These are phyloP conservation scores for Dendrocincla fuliginosa DNA, from an alignment of 2,797 vertebrate species.

Conservation along the genomic window DNA sequence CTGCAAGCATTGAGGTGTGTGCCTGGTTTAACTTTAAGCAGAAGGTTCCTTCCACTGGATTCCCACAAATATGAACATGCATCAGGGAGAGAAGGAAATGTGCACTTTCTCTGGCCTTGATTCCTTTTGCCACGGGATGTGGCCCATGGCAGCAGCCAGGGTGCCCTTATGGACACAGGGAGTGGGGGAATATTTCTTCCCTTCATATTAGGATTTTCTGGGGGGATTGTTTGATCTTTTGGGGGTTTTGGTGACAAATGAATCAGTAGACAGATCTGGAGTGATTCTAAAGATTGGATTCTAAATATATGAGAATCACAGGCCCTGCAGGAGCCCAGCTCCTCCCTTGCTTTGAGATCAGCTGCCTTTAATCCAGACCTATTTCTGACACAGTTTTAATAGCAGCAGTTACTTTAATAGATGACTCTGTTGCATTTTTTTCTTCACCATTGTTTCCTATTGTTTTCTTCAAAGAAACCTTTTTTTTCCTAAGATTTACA, in stretches of 20 bases:
- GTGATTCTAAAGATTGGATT: background rate
- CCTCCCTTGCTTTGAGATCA: background rate
- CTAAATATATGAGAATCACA: background rate
- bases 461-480: conserved; percentile 49
- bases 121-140: background rate
- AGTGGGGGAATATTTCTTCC: background rate
- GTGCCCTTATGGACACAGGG: background rate
- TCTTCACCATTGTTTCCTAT: conserved; percentile 9
- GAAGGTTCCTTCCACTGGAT: background rate
- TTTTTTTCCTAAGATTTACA: conserved; percentile 37
- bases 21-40: background rate
- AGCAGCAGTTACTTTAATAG: background rate
- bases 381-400: conserved; percentile 49
- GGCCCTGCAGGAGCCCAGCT: background rate
- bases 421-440: background rate
- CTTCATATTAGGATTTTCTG: background rate
- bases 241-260: background rate
- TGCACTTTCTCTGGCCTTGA: background rate
- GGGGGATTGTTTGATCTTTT: background rate
- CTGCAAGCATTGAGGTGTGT: background rate
- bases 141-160: background rate
- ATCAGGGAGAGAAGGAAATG: background rate
- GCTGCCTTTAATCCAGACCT: conserved; percentile 15
- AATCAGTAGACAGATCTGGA: background rate
- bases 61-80: background rate